These are phyloP conservation scores for Dromaius novaehollandiae DNA, from an alignment of 2,113 vertebrate species.

Conservation along the genomic window DNA sequence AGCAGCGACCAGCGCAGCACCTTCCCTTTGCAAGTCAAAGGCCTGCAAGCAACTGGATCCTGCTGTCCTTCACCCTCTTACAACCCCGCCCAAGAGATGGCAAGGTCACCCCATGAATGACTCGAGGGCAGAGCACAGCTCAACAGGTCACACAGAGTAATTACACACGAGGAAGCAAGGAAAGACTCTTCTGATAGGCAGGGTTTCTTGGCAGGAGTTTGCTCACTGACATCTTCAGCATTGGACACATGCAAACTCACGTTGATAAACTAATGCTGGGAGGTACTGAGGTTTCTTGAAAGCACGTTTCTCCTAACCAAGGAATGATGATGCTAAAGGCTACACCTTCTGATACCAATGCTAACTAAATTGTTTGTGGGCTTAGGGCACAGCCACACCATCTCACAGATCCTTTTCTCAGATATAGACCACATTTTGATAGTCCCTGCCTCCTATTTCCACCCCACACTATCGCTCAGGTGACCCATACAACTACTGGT, in stretches of 20 bases:
- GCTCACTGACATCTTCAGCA: neutral
- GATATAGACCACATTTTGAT: neutral
- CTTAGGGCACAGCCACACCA: neutral
- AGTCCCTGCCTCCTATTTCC: neutral
- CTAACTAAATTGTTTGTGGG: neutral
- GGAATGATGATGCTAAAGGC: neutral
- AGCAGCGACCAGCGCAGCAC: neutral
- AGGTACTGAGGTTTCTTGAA: neutral
- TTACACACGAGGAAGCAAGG: neutral
- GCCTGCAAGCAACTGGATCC: neutral
- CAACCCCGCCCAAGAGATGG: slow-evolving; percentile 31
- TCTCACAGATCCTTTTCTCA: neutral
- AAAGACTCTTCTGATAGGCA: neutral
- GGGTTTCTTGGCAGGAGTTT: slow-evolving; percentile 50
- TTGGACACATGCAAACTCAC: neutral
- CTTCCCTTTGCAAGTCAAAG: neutral
- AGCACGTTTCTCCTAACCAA: neutral
- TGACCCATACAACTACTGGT: neutral
- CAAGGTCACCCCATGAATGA: neutral
- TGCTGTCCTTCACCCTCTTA: neutral
- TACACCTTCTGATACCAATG: neutral
- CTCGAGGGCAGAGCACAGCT: slow-evolving; percentile 24
- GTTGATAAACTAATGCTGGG: rapidly evolving
- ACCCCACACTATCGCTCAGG: rapidly evolving
- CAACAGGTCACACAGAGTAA: slow-evolving; percentile 8